Conservation (phyloP, 2,113 vertebrate species). For the Serinus canaria region DNA sequence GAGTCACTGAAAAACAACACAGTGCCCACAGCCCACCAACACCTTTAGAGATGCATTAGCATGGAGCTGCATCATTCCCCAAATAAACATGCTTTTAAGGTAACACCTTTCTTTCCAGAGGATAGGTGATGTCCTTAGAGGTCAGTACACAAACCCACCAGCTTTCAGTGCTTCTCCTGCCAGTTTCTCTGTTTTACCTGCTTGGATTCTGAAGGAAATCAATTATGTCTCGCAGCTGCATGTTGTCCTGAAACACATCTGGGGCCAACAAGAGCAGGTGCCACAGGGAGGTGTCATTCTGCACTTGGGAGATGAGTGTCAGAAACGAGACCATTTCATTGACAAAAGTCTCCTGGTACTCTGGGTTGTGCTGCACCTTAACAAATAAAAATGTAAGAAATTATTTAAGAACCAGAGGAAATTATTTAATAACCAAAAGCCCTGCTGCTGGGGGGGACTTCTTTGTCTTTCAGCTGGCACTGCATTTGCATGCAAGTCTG, state of each 20-base stretch:
- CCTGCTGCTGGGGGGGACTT: neutral
- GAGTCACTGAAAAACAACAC: neutral
- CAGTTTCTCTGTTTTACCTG: slow-evolving; percentile 60
- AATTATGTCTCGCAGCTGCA: slow-evolving; percentile 19
- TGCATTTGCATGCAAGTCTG: neutral
- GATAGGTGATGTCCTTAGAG: neutral
- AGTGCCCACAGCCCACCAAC: neutral
- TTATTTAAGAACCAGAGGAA: neutral
- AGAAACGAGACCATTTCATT: slow-evolving; percentile 60
- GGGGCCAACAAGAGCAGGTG: slow-evolving; percentile 71
- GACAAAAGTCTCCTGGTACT: slow-evolving; percentile 68
- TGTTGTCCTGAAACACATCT: slow-evolving; percentile 58
- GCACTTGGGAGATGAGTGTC: slow-evolving; percentile 69
- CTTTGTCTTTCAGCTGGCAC: neutral
- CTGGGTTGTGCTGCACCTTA: slow-evolving; percentile 68
- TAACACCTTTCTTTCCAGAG: neutral
- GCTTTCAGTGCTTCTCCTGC: neutral
- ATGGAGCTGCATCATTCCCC: neutral
- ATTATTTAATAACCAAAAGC: neutral
- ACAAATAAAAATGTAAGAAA: slow-evolving; percentile 18
- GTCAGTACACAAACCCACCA: neutral
- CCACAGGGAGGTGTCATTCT: slow-evolving; percentile 74
- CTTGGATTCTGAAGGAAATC: slow-evolving; percentile 63
- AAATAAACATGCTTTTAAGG: neutral
- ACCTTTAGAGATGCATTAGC: neutral